Evolutionary conservation across 2,113 vertebrate genomes (phyloP), one percentile per base, ranked within the genome.

Genomic region (Dinomys branickii): DNA sequence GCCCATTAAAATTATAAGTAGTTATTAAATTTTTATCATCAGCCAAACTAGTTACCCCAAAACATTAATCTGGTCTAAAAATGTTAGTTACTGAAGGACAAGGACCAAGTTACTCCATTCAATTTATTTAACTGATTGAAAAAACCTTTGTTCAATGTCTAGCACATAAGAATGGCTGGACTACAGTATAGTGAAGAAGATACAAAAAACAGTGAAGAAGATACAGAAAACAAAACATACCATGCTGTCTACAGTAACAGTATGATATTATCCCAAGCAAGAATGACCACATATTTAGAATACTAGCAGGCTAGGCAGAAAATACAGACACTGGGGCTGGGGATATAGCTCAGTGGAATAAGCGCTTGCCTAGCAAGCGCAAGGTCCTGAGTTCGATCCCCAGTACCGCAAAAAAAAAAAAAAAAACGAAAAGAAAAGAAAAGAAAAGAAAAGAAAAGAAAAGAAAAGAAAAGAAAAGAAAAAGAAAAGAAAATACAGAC

Each of bases 1-100:
- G 17, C 38, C 41, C 50, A 84, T 10, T 96, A 63, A 88, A 44
- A 92, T 77, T 67, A 95, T 80, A 44, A 81, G 67, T 52, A 78
- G 24, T 93, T 85, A 94, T 38, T 78, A 95, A 89, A 91, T 47
- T 94, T 95, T 90, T 93, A 91, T 26, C 12, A 91, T 84, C 22
- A 94, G 20, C 63, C 77, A 86, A 90, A 90, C 58, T 77, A 90
- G 47, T 50, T 50, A 50, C 47, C 47, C 47, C 47, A 50, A 50
- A 50, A 50, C 47, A 50, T 50, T 50, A 50, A 50, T 50, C 47
- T 50, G 47, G 47, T 92, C 35, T 90, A 85, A 94, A 95, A 91
- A 92, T 83, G 28, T 86, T 65, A 93, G 16, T 85, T 96, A 96
- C 12, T 71, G 7, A 93, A 92, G 28, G 44, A 61, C 73, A 95